These are phyloP conservation scores for Megaceryle torquata DNA, from an alignment of 2,113 vertebrate species.

Conservation along the genomic window DNA sequence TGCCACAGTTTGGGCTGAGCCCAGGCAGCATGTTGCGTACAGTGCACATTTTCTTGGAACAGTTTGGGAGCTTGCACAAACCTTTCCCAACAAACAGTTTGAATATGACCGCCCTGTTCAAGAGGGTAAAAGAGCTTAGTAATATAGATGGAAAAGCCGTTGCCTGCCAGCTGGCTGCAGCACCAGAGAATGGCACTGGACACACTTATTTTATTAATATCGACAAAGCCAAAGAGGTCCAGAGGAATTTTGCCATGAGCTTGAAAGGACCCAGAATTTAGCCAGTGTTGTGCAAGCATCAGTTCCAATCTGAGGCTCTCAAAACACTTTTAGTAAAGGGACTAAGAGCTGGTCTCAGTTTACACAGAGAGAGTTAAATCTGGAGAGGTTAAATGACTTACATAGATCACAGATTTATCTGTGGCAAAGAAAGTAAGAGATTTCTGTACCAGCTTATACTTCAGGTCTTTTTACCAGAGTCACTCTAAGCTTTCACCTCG, in stretches of 20 bases:
- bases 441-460: neutral
- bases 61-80: neutral
- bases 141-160: neutral
- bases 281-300: neutral
- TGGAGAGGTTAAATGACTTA: neutral
- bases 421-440: neutral
- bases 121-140: neutral
- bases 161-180: constrained; percentile 27
- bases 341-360: neutral
- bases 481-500: neutral
- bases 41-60: neutral
- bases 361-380: neutral
- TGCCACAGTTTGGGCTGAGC: neutral
- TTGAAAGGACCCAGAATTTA: constrained; percentile 31
- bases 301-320: constrained; percentile 34
- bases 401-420: constrained; percentile 11
- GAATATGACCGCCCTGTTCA: neutral
- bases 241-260: constrained; percentile 28
- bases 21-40: neutral
- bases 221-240: neutral
- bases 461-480: neutral
- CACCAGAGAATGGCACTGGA: neutral
- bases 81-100: neutral
- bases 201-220: constrained; percentile 35
- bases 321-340: neutral